A percentile compares a stretch with the other conserved stretches of the same genome.
Evolutionary conservation across 2,113 vertebrate species (phyloP).

Genomic region (Bos javanicus): DNA sequence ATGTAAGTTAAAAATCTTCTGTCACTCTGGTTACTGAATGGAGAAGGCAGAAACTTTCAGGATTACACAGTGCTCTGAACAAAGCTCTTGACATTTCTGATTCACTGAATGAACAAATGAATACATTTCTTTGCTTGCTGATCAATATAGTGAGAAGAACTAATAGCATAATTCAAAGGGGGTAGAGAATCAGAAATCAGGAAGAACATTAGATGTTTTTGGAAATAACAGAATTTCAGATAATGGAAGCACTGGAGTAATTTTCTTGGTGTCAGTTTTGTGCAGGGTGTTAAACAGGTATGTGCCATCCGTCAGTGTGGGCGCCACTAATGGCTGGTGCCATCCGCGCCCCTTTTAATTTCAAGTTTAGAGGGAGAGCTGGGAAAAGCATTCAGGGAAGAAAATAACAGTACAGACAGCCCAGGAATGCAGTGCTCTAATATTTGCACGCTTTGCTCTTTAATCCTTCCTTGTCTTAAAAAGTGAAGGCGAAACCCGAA

Average conservation of each 20-base stretch:
- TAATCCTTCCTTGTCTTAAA: neutral
- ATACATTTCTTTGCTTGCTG: neutral
- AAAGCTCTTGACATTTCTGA: neutral
- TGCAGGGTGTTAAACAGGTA: neutral
- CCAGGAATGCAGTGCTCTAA: neutral
- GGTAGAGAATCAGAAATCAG: neutral
- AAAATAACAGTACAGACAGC: neutral
- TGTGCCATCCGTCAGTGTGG: neutral
- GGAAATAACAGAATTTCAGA: neutral
- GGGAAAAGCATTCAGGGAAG: neutral
- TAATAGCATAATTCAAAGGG: neutral
- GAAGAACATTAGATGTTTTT: neutral
- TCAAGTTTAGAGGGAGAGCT: neutral
- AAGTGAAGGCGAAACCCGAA: neutral
- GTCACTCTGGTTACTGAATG: neutral
- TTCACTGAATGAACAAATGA: constrained; percentile 5
- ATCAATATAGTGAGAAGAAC: neutral
- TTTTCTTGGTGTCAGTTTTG: neutral
- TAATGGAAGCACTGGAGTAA: neutral
- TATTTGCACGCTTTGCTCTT: neutral
- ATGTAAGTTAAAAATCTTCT: neutral
- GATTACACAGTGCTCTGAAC: neutral
- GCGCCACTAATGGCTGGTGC: neutral
- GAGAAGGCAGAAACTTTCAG: neutral
- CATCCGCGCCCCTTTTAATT: neutral